Percentiles rank a stretch among this genome's conserved stretches.
Evolutionary conservation across 2,888 invertebrate genomes (phyloP).

Genomic region (Coleophora flavipennella): DNA sequence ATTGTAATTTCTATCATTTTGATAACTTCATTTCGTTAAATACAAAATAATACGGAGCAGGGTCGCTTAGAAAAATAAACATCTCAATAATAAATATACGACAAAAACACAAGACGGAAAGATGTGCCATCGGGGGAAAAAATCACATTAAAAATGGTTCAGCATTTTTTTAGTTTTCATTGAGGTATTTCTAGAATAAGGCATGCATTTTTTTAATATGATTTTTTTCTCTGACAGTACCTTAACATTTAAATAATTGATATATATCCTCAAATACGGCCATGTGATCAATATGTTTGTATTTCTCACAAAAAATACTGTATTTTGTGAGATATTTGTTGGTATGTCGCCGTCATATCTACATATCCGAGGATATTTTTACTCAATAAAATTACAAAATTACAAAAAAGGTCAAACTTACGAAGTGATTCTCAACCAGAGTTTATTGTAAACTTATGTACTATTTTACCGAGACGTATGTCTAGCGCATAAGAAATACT

Average conservation of each 20-base stretch:
- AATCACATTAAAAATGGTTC: background rate
- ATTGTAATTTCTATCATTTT: conserved; percentile 44
- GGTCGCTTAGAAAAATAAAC: conserved; percentile 64
- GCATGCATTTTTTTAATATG: conserved; percentile 10
- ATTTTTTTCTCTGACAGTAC: conserved; percentile 8
- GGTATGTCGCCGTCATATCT: too few species aligned
- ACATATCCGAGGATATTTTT: conserved; percentile 18
- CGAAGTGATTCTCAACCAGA: conserved; percentile 57
- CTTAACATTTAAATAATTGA: conserved; percentile 5
- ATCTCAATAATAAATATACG: conserved; percentile 53
- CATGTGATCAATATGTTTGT: conserved; percentile 4
- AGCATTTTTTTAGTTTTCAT: too few species aligned
- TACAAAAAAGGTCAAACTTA: conserved; percentile 32
- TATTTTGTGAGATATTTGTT: background rate
- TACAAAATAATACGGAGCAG: conserved; percentile 44
- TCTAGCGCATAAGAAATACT: conserved; percentile 57
- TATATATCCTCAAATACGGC: conserved; percentile 8
- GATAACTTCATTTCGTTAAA: conserved; percentile 44
- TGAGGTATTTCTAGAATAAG: too few species aligned
- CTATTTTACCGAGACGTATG: conserved; percentile 46
- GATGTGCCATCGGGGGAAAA: conserved; percentile 15
- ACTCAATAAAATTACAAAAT: conserved; percentile 45
- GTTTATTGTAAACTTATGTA: conserved; percentile 38
- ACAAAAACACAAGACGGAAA: conserved; percentile 21
- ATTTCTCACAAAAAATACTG: background rate